phyloP scores from a whole-genome alignment of 1,140 invertebrate species.

The Papilio machaon region DNA sequence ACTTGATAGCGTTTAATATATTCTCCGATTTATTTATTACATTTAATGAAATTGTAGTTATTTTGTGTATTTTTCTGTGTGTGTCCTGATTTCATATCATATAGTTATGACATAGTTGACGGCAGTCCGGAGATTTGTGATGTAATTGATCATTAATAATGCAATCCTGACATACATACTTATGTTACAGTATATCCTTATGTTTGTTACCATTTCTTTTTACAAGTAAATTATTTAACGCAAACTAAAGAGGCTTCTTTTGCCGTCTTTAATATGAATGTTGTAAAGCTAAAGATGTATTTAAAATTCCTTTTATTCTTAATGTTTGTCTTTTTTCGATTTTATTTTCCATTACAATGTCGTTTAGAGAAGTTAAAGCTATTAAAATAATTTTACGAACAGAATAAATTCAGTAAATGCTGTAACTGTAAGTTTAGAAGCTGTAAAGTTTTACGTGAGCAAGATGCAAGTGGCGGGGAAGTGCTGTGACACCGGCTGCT shows the following conservation, averaged over 20 bases:
- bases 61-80: not conserved
- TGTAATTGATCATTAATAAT: not conserved
- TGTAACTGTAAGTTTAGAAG: not conserved
- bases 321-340: too few relatives aligned
- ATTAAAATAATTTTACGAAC: not conserved
- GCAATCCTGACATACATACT: not conserved
- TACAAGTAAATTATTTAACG: not conserved
- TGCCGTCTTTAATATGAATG: too few relatives aligned
- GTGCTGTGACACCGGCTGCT: not conserved
- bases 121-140: not conserved
- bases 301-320: too few relatives aligned
- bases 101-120: not conserved
- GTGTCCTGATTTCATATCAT: not conserved
- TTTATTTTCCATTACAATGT: not conserved
- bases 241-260: too few relatives aligned
- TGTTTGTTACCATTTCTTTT: not conserved
- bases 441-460: not conserved
- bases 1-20: too few relatives aligned
- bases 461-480: not conserved
- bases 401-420: not conserved
- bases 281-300: too few relatives aligned
- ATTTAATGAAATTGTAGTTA: too few relatives aligned
- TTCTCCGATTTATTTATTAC: too few relatives aligned
- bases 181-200: not conserved
- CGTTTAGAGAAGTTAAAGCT: not conserved